Base-by-base conservation (phyloP, 2,888 invertebrate species). In the Salpingus planirostris region DNA sequence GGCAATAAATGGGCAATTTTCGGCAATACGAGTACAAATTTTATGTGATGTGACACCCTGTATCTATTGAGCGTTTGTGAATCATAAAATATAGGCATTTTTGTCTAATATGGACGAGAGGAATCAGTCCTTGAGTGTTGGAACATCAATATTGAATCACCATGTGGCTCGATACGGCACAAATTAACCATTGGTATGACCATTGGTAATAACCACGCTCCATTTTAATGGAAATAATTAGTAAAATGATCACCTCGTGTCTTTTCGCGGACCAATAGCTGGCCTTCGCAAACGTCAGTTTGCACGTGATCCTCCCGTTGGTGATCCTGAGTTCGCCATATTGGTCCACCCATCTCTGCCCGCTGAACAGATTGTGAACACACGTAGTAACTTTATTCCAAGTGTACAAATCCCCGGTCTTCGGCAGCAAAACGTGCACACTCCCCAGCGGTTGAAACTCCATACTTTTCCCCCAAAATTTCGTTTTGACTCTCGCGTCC, bases 381-480 rank as follows among this genome's bases (percentile, higher is more conserved):
- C 87, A 88, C 1, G 87, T 86, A 22, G 87, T 88, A 33, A 87
- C 70, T 66, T 86, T 85, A 58, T 84, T 84, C 80, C 83, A 85
- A 31, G 71, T 71, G 55, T 83, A 85, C 46, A 76, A 71, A 53
- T 82, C 82, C 7, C 77, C 75, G 24, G 75, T 75, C 47, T 73
- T 71, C 15, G 68, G 64, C 31, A 79, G 63, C 22, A 71, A 54
- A 6, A 85, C 71, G 56, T 81, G 76, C 0, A 84, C 80, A 1
- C 67, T 55, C 27, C 81, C 87, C 12, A 81, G 68, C 1, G 88
- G 87, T 60, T 86, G 85, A 61, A 87, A 84, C 68, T 88, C 87
- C 83, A 88, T 86, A 33, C 85, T 86, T 65, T 87, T 87, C 38
- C 88, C 88, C 88, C 88, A 88, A 68, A 88, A 88, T 66, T 86